Base-by-base conservation (phyloP, 2,888 invertebrate species). In the Synergus gifuensis region DNA sequence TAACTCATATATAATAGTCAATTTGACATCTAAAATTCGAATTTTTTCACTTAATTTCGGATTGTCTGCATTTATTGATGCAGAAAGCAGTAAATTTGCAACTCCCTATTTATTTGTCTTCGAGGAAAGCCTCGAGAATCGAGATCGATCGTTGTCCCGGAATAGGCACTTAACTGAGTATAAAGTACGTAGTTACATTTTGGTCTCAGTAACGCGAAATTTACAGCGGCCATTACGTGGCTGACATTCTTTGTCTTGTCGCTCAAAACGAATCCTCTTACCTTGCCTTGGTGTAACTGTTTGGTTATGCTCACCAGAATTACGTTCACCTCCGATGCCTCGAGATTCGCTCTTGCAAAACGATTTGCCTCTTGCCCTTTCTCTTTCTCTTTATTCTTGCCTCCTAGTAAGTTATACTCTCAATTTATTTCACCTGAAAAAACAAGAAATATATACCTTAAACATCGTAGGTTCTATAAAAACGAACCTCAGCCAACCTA, bases 221-320 rank as follows among this genome's bases (percentile, higher is more conserved):
- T 91, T 91, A 90, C 90, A 88, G 86, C 89, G 85, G 86, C 88
- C 88, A 90, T 91, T 91, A 89, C 85, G 83, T 83, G 84, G 87
- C 87, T 85, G 87, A 89, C 89, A 90, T 89, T 88, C 90, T 91
- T 91, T 90, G 90, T 91, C 89, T 90, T 88, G 89, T 90, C 88
- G 88, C 87, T 89, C 79, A 88, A 87, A 87, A 80, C 81, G 81
- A 82, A 83, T 81, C 80, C 82, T 80, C 78, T 76, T 82, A 66
- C 44, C 40, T 77, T 67, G 60, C 44, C 58, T 44, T 78, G 80
- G 79, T 78, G 82, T 76, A 79, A 79, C 83, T 78, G 80, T 79
- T 83, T 78, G 79, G 83, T 80, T 82, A 83, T 83, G 80, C 80
- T 81, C 76, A 77, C 81, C 77, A 79, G 81, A 81, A 82, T 83